A percentile compares a stretch with the other conserved stretches of the same genome.
These are phyloP conservation scores for Tyria jacobaeae DNA, from an alignment of 2,888 invertebrate species.

Conservation along the genomic window DNA sequence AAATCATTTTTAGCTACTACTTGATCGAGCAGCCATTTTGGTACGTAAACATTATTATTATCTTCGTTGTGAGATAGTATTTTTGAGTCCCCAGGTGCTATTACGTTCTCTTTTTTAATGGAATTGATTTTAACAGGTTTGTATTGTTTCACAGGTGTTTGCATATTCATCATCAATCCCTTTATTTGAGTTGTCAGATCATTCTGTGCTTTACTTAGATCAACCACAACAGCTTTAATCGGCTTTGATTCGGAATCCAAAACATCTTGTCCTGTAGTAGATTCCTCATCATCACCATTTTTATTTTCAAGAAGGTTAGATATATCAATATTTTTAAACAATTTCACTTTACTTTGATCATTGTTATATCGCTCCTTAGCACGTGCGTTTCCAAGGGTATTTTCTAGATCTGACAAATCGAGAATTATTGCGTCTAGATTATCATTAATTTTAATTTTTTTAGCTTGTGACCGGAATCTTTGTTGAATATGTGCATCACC, in stretches of 20 bases:
- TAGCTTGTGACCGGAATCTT: neutral
- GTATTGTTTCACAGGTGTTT: neutral
- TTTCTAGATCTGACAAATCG: conserved; percentile 44
- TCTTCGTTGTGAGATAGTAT: conserved; percentile 47
- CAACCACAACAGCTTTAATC: conserved; percentile 24
- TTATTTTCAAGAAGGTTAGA: conserved; percentile 14
- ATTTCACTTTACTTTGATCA: conserved; percentile 3
- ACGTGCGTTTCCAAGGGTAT: neutral
- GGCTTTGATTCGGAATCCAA: conserved; percentile 5
- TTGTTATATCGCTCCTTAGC: conserved; percentile 14
- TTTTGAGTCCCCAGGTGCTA: conserved; percentile 21
- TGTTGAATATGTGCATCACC: neutral
- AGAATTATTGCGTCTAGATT: conserved; percentile 61
- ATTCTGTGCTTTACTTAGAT: conserved; percentile 14
- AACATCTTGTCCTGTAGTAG: neutral
- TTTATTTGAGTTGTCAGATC: conserved; percentile 15
- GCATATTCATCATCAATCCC: conserved; percentile 1
- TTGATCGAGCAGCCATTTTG: conserved; percentile 48
- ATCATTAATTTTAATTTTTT: conserved; percentile 14
- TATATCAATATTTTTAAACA: conserved; percentile 27
- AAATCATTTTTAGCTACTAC: conserved; percentile 17
- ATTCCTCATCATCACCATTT: neutral
- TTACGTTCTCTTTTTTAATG: conserved; percentile 20
- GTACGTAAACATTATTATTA: conserved; percentile 54
- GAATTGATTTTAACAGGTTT: neutral